These are phyloP conservation scores for Pachycephala philippinensis DNA, from an alignment of 2,113 vertebrate genomes.

Conservation along the genomic window DNA sequence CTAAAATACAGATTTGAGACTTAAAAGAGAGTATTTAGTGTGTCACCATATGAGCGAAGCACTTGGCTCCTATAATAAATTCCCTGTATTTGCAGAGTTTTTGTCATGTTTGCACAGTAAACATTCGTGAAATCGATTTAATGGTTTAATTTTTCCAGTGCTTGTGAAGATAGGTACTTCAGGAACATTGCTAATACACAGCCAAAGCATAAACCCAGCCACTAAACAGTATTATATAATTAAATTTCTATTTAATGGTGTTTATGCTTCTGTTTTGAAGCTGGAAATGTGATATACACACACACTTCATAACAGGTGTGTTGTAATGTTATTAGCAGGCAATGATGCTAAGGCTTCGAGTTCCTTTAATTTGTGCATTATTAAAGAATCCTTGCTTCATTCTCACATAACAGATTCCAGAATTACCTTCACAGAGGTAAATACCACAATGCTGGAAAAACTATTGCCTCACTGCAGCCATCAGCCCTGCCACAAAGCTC, in stretches of 20 bases:
- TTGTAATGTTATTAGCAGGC: background rate
- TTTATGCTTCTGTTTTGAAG: background rate
- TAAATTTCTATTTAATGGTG: background rate
- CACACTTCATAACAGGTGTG: background rate
- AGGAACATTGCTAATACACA: background rate
- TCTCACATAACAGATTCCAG: background rate
- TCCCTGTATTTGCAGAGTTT: background rate
- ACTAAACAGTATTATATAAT: background rate
- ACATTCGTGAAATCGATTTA: background rate
- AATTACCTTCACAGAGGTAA: background rate
- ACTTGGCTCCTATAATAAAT: background rate
- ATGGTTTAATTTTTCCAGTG: background rate
- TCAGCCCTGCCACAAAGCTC: background rate
- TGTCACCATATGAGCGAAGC: background rate
- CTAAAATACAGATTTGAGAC: background rate
- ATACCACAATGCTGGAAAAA: background rate
- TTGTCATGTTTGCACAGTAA: background rate
- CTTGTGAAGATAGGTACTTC: background rate
- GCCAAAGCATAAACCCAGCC: background rate
- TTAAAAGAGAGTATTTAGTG: background rate
- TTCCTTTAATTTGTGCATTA: background rate
- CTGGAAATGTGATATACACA: background rate
- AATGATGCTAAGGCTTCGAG: background rate
- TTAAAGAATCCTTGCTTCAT: background rate
- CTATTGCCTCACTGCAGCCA: background rate